Evolutionary conservation across 2,113 vertebrate genomes (phyloP).

Genomic region (Callipepla squamata): DNA sequence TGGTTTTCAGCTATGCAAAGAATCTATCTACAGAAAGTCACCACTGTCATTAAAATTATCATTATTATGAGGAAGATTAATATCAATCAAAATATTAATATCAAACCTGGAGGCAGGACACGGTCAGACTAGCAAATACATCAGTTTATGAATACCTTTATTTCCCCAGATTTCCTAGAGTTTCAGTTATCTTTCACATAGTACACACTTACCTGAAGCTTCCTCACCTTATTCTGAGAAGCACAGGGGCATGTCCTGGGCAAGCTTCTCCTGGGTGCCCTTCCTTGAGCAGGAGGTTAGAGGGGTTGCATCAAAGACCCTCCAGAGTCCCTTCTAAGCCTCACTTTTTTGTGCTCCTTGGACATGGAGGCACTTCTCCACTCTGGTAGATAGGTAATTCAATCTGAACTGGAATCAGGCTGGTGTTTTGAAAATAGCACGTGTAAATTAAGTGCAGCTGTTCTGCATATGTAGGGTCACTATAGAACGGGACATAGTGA

Average conservation of each 20-base stretch:
- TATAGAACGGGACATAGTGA: background rate
- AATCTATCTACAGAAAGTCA: background rate
- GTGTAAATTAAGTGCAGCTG: background rate
- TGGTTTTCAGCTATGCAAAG: background rate
- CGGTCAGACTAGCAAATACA: background rate
- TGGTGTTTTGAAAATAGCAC: background rate
- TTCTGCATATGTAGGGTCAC: background rate
- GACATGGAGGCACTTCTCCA: background rate
- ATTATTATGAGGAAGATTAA: background rate
- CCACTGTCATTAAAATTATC: background rate
- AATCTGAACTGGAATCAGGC: background rate
- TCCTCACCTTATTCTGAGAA: background rate
- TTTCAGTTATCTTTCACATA: background rate
- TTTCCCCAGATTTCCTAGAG: background rate
- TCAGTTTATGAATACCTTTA: background rate
- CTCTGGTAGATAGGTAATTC: background rate
- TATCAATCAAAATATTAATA: background rate
- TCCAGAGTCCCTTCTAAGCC: background rate
- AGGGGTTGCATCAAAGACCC: background rate
- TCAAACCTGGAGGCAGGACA: background rate
- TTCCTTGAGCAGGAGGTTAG: background rate
- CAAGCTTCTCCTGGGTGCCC: background rate
- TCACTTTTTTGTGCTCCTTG: background rate
- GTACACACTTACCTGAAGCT: background rate
- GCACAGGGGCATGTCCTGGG: rapidly evolving